A percentile compares a stretch with the other conserved stretches of the same genome.
Conservation (phyloP, 2,797 vertebrate genomes). For the Enteromius unitaeniatus region DNA sequence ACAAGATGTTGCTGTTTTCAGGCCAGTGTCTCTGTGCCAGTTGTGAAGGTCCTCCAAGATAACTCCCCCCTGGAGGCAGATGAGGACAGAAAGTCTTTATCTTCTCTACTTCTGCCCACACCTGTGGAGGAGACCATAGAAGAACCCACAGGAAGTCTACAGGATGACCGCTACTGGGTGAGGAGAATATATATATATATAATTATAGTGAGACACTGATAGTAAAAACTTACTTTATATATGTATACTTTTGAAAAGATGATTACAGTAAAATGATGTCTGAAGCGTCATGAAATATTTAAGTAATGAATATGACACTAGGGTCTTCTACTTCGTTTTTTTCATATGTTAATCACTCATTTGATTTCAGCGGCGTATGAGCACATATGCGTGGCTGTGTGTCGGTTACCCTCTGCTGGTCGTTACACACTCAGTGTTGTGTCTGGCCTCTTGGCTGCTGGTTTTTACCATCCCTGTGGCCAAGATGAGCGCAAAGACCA, state of each 20-base stretch:
- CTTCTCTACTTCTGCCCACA: constrained; percentile 68
- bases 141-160: constrained; percentile 36
- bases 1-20: constrained; percentile 16
- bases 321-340: neutral
- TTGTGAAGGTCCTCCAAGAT: constrained; percentile 63
- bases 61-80: constrained; percentile 57
- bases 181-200: constrained; percentile 29
- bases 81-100: constrained; percentile 68
- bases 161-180: constrained; percentile 77
- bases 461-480: constrained; percentile 83
- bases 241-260: neutral
- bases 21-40: constrained; percentile 43
- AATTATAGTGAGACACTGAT: neutral
- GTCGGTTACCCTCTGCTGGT: constrained; percentile 78
- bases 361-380: constrained; percentile 65
- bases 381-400: constrained; percentile 76
- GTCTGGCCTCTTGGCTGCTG: constrained; percentile 81
- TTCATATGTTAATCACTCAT: neutral
- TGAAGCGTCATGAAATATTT: neutral
- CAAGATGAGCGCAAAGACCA: constrained; percentile 79
- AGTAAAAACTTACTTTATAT: too few species aligned
- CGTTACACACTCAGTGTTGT: constrained; percentile 78
- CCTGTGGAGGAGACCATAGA: constrained; percentile 57
- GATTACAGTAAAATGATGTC: neutral
- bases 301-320: neutral